phyloP scores from a whole-genome alignment of 2,113 vertebrate species.

The Mustelus asterias region DNA sequence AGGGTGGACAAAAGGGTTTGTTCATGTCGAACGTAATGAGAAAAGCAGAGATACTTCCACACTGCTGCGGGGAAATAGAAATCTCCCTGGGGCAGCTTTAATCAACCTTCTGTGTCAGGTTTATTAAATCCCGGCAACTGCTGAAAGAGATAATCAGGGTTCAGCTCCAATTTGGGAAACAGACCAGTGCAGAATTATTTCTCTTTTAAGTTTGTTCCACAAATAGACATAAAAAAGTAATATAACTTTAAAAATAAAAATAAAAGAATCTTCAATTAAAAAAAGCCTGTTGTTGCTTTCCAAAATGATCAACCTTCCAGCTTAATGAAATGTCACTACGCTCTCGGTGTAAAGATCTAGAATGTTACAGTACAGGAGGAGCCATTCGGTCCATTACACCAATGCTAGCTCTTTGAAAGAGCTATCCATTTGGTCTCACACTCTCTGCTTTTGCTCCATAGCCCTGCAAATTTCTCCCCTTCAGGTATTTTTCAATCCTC shows the following conservation, averaged over 20 bases:
- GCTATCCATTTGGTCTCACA: not conserved
- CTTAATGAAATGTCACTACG: not conserved
- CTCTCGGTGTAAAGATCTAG: not conserved
- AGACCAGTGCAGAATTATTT: not conserved
- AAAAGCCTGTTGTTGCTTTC: not conserved
- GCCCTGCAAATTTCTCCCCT: not conserved
- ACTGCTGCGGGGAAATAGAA: not conserved
- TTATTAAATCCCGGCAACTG: not conserved
- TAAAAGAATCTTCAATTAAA: not conserved
- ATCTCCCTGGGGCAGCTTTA: not conserved
- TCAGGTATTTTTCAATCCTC: not conserved
- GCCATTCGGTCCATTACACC: not conserved
- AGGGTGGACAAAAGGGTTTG: conserved; percentile 14
- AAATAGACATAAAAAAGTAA: not conserved
- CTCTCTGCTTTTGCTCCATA: not conserved
- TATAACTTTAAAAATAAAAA: not conserved
- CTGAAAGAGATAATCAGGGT: conserved; percentile 15
- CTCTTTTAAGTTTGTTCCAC: not conserved
- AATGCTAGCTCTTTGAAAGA: not conserved
- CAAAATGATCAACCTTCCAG: not conserved
- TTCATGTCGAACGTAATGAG: conserved; percentile 20
- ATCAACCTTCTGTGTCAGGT: conserved; percentile 2
- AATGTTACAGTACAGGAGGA: not conserved
- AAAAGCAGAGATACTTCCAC: not conserved
- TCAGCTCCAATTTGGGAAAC: not conserved